Evolutionary conservation across 2,888 invertebrate genomes (phyloP), one percentile per base, ranked within the genome.

Genomic region (Mimumesa dahlbomi): DNA sequence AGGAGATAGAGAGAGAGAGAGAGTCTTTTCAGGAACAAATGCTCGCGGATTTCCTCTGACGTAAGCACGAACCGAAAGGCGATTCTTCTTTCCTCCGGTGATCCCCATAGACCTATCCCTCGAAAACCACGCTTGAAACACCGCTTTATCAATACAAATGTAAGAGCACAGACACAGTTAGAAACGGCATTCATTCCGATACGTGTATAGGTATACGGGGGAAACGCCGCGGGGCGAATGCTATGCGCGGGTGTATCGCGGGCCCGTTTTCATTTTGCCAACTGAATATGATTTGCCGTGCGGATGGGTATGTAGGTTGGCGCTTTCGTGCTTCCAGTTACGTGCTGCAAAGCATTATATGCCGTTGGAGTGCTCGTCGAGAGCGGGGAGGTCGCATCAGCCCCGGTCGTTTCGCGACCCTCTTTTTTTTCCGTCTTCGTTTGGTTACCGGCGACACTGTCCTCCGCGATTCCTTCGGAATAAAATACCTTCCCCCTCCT

Each of bases 251-350:
- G 63, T 72, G 72, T 79, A 75, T 77, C 73, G 54, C 77, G 68
- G 74, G 69, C n/a, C 74, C 69, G 75, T 80, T 84, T 82, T 84
- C 83, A 82, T 82, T 84, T 83, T 81, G 72, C 80, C 76, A 81
- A 81, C 80, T 79, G 81, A 84, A 85, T 85, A 82, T 82, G 81
- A 85, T 85, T 83, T 84, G 75, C 82, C 81, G 66, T 82, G 73
- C 75, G 82, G 70, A 79, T 79, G 82, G 67, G 63, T 79, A 83
- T 84, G 77, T 83, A 77, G 83, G 82, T 84, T 85, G 81, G 75
- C 77, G 77, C 58, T 77, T 74, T 67, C 73, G 63, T 61, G 46
- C 48, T 56, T 43, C 14, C 40, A 45, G 36, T 45, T 61, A 66
- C 66, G 31, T 31, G 62, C 62, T 53, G 57, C 31, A 29, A 65